phyloP scores from a whole-genome alignment of 2,888 invertebrate species.

The Brassicogethes aeneus region DNA sequence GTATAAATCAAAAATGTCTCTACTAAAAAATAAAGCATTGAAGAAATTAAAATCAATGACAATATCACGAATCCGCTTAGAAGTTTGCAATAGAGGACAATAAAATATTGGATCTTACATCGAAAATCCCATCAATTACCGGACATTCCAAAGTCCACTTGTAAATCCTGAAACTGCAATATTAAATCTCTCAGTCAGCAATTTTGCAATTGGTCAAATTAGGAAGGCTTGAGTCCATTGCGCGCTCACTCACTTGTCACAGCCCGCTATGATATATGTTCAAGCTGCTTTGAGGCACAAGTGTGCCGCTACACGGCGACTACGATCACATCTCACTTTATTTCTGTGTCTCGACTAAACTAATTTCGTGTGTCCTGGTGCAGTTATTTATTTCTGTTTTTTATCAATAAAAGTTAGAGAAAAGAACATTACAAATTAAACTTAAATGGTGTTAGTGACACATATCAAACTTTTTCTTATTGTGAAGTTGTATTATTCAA shows the following conservation, averaged over 20 bases:
- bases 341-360: background rate
- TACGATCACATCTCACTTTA: background rate
- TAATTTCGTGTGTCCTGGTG: background rate
- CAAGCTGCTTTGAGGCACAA: background rate
- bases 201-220: slow-evolving; percentile 21
- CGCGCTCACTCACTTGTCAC: background rate
- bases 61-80: no score
- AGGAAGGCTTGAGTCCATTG: slow-evolving; percentile 9
- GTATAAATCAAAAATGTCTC: no score
- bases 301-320: background rate
- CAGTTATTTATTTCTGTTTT: background rate
- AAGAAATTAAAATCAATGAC: no score
- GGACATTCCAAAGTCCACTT: background rate
- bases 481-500: no score
- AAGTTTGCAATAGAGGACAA: background rate
- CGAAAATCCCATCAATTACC: background rate
- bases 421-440: no score
- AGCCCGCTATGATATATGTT: background rate
- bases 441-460: no score
- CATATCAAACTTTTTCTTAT: no score
- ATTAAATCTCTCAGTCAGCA: slow-evolving; percentile 17
- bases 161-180: slow-evolving; percentile 5
- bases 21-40: no score
- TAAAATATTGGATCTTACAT: background rate
- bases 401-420: background rate